These are phyloP conservation scores for Masticophis lateralis DNA, from an alignment of 2,797 vertebrate genomes.

Conservation along the genomic window DNA sequence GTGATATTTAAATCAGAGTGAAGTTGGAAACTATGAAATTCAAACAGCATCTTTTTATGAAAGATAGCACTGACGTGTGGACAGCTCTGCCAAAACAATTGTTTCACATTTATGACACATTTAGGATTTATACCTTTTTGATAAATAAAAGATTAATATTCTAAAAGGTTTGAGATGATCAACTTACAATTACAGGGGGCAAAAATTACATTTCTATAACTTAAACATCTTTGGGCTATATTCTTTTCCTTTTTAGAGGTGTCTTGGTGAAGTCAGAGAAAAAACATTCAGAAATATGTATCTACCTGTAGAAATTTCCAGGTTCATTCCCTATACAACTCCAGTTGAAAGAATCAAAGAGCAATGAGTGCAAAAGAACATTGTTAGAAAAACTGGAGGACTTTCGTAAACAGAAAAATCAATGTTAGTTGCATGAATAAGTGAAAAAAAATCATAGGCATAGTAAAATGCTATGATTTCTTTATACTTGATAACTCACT, in stretches of 20 bases:
- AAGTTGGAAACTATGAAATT: constrained; percentile 11
- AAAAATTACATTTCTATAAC: not conserved
- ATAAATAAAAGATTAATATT: constrained; percentile 13
- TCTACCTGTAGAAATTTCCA: not conserved
- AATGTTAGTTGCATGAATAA: too few relatives aligned
- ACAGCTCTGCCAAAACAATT: not conserved
- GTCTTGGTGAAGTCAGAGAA: not conserved
- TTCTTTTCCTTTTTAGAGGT: not conserved
- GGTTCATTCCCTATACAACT: not conserved
- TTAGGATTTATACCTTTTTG: constrained; percentile 6
- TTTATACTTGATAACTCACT: not conserved
- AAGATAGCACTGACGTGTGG: not conserved
- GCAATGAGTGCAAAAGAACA: not conserved
- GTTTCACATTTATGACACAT: not conserved
- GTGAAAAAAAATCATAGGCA: not conserved
- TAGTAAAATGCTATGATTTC: not conserved
- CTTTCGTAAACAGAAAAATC: not conserved
- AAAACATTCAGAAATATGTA: not conserved
- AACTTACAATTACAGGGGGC: not conserved
- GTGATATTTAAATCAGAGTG: not conserved
- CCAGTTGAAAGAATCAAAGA: not conserved
- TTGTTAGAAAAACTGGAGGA: not conserved
- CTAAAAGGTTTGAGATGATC: constrained; percentile 31
- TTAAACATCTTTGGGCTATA: not conserved
- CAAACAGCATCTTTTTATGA: not conserved